phyloP scores from a whole-genome alignment of 2,888 invertebrate genomes.

The Leptura quadrifasciata region DNA sequence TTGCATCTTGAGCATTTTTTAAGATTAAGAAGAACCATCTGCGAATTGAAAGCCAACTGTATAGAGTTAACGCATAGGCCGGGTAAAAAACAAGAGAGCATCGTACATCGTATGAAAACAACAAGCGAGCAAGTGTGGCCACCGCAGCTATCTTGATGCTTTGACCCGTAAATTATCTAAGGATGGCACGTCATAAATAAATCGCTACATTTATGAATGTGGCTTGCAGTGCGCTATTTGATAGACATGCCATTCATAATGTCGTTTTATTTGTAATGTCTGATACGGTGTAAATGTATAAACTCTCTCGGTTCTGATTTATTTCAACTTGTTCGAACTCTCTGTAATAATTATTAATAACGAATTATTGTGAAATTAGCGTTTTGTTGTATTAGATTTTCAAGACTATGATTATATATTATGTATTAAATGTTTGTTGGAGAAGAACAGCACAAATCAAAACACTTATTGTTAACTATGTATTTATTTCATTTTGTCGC shows the following conservation, averaged over 20 bases:
- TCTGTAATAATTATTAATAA: slow-evolving; percentile 26
- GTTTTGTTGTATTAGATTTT: slow-evolving; percentile 28
- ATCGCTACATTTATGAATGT: slow-evolving; percentile 72
- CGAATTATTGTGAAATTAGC: slow-evolving; percentile 36
- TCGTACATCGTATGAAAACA: slow-evolving; percentile 42
- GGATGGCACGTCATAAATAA: slow-evolving; percentile 73
- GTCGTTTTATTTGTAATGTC: slow-evolving; percentile 55
- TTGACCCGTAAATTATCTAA: slow-evolving; percentile 73
- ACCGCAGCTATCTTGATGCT: slow-evolving; percentile 67
- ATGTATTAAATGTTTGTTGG: slow-evolving; percentile 14
- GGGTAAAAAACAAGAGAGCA: slow-evolving; percentile 55
- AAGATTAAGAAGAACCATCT: slow-evolving; percentile 12
- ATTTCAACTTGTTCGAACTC: slow-evolving; percentile 29
- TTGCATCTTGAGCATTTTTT: slow-evolving; percentile 28
- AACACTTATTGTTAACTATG: background rate
- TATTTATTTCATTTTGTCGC: background rate
- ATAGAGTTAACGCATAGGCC: slow-evolving; percentile 3
- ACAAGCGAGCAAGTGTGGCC: slow-evolving; percentile 64
- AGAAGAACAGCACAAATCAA: background rate
- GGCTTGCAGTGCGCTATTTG: slow-evolving; percentile 65
- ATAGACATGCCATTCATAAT: slow-evolving; percentile 67
- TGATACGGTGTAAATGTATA: slow-evolving; percentile 47
- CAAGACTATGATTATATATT: background rate
- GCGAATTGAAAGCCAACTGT: slow-evolving; percentile 7
- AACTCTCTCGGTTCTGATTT: slow-evolving; percentile 46